Percentiles rank a stretch among this genome's conserved stretches.
These are phyloP conservation scores for Latrodectus elegans DNA, from an alignment of 2,888 invertebrate genomes.

Conservation along the genomic window DNA sequence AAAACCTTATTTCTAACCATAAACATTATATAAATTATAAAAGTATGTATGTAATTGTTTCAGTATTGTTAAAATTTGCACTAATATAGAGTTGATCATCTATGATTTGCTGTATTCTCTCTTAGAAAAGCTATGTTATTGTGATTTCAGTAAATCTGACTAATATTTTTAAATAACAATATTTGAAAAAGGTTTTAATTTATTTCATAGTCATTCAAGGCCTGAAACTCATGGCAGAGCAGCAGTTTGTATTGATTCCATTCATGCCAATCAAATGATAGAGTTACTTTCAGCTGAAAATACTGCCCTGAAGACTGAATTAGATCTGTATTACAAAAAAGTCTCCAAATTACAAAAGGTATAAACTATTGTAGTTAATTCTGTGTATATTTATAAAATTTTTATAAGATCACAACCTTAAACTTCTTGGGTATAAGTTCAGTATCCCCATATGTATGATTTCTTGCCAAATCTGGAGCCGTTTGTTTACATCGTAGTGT, in stretches of 20 bases:
- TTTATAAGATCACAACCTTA: too few relatives aligned
- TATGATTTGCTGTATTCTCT: neutral
- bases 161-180: neutral
- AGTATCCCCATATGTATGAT: too few relatives aligned
- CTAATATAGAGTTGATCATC: neutral
- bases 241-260: conserved; percentile 47
- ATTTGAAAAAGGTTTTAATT: too few relatives aligned
- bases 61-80: too few relatives aligned
- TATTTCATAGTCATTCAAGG: conserved; percentile 31
- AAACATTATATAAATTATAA: too few relatives aligned
- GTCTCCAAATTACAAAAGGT: conserved; percentile 91
- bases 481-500: too few relatives aligned
- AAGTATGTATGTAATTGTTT: too few relatives aligned
- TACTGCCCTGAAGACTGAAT: conserved; percentile 86
- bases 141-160: neutral
- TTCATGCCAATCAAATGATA: conserved; percentile 79
- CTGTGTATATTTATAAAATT: too few relatives aligned
- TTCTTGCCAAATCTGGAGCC: too few relatives aligned
- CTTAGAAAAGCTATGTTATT: neutral
- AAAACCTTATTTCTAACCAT: too few relatives aligned
- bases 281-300: conserved; percentile 90
- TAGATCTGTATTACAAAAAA: conserved; percentile 87
- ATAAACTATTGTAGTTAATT: conserved; percentile 55
- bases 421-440: too few relatives aligned
- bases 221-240: conserved; percentile 68